A percentile compares a stretch with the other conserved stretches of the same genome.
Evolutionary conservation across 2,888 invertebrate species (phyloP).

Genomic region (Hyposoter dolosus): DNA sequence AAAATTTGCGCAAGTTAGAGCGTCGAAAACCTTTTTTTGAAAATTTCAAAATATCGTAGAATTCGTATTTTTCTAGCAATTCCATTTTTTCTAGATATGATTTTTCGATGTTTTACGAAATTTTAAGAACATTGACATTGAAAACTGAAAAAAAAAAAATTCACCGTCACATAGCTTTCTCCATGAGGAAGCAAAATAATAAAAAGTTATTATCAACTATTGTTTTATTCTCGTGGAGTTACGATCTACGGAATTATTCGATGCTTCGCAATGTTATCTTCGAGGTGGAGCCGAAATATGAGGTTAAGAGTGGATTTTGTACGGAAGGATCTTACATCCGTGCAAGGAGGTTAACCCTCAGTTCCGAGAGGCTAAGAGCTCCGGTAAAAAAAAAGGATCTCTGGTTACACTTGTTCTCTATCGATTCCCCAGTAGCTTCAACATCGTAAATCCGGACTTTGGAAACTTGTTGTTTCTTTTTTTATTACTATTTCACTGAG

Average conservation of each 20-base stretch:
- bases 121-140: too few species aligned
- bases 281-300: constrained; percentile 10
- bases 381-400: constrained; percentile 55
- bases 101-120: too few species aligned
- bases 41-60: too few species aligned
- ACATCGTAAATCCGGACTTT: constrained; percentile 59
- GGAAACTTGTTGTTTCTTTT: constrained; percentile 10
- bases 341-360: constrained; percentile 32
- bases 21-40: too few species aligned
- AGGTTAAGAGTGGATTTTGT: constrained; percentile 37
- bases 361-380: constrained; percentile 1
- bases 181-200: not conserved
- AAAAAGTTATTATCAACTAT: not conserved
- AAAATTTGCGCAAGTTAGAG: too few species aligned
- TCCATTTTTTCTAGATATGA: too few species aligned
- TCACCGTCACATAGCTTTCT: too few species aligned
- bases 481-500: constrained; percentile 35
- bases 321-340: not conserved
- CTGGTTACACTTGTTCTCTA: constrained; percentile 40
- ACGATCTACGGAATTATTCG: constrained; percentile 10
- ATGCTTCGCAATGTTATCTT: not conserved
- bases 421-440: constrained; percentile 50
- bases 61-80: too few species aligned
- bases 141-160: too few species aligned
- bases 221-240: not conserved